Evolutionary conservation across 1,140 invertebrate species (phyloP).

Genomic region (Tetranychus cinnabarinus): DNA sequence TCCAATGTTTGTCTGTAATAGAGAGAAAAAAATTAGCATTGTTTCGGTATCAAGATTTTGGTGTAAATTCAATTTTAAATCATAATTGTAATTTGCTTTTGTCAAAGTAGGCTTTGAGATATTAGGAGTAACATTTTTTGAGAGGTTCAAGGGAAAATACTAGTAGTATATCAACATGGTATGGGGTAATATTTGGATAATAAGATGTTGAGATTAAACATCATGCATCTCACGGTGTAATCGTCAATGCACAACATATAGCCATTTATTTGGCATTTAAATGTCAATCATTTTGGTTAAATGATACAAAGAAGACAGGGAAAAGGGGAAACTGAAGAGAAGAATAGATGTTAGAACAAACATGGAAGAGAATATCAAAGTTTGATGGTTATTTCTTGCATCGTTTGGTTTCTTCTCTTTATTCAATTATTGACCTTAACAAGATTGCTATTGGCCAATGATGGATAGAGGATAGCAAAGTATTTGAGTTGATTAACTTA

Average conservation of each 20-base stretch:
- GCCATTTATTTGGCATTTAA: too few species aligned
- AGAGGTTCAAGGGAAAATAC: neutral
- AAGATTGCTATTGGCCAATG: neutral
- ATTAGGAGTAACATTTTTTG: too few species aligned
- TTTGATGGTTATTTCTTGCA: too few species aligned
- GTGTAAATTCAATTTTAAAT: neutral
- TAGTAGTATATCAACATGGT: neutral
- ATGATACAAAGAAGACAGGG: neutral
- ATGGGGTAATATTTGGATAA: neutral
- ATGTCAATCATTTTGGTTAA: too few species aligned
- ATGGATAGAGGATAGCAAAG: neutral
- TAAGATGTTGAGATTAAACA: too few species aligned
- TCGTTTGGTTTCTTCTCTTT: too few species aligned
- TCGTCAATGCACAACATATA: neutral
- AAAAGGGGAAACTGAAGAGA: neutral
- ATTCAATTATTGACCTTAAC: too few species aligned
- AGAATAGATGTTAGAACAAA: neutral
- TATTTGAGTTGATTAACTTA: neutral
- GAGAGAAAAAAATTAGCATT: neutral
- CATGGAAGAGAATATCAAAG: neutral
- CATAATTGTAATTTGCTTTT: too few species aligned
- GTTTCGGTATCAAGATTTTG: neutral
- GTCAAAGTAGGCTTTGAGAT: too few species aligned
- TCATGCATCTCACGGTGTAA: neutral
- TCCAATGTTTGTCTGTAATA: conserved; percentile 63